These are phyloP conservation scores for Catharus bicknelli DNA, from an alignment of 2,113 vertebrate species.

Conservation along the genomic window DNA sequence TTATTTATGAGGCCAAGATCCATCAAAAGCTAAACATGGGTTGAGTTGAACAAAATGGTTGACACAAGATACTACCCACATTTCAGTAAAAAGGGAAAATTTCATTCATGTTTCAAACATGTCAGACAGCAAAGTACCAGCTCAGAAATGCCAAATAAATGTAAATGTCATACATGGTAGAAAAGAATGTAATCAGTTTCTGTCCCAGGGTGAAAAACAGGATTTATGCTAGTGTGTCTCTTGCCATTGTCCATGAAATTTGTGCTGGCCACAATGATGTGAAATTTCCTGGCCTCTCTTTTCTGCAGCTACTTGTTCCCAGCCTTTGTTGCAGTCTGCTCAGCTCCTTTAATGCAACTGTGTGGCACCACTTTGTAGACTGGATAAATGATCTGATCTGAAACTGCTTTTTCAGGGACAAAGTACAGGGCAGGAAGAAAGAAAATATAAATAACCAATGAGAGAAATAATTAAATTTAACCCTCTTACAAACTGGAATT, in stretches of 20 bases:
- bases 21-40: neutral
- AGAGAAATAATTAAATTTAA: neutral
- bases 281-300: neutral
- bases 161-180: neutral
- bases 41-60: neutral
- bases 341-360: neutral
- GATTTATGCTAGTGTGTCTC: neutral
- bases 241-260: neutral
- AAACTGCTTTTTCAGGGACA: neutral
- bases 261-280: neutral
- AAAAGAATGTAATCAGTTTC: neutral
- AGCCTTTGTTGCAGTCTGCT: neutral
- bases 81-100: neutral
- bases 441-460: neutral
- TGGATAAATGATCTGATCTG: neutral
- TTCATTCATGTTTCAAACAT: neutral
- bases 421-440: neutral
- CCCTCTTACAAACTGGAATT: neutral
- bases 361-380: neutral
- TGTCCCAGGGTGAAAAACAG: neutral
- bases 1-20: neutral
- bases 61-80: neutral
- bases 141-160: neutral
- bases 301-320: neutral
- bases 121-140: neutral